Evolutionary conservation across 2,888 invertebrate genomes (phyloP), one percentile per base, ranked within the genome.

Genomic region (Mylabris sibirica): DNA sequence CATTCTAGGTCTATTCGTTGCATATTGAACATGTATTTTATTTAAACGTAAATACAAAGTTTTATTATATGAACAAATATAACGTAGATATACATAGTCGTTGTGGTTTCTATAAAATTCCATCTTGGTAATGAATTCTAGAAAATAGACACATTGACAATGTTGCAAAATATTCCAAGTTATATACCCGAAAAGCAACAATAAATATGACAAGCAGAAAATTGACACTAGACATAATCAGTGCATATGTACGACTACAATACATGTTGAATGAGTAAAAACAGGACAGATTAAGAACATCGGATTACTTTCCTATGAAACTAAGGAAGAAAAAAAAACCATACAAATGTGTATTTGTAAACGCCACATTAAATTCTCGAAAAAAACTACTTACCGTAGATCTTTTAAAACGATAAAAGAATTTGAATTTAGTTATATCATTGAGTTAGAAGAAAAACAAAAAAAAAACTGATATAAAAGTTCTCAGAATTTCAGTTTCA

Each of bases 21-120:
- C 77, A 79, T 79, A 76, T 79, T 77, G 77, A 79, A 69, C 66
- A 44, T 14, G 35, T 35, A 35, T 11, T 12, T 5, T 3, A n/a
- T 5, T 4, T 44, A 6, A n/a, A 44, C 12, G n/a, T n/a, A 44
- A 44, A 44, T 6, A 44, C n/a, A n/a, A 44, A 44, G 70, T 57
- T 64, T 30, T 30, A 30, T 30, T 35, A 35, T 49, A 20, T 44
- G 41, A 4, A 17, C 14, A 41, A n/a, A 3, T 3, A n/a, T n/a
- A 20, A 49, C 49, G 17, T 4, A 41, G 12, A 41, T n/a, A 41
- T n/a, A 1, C 6, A 5, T n/a, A 20, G 44, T 49, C 20, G 9
- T 49, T 20, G 4, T 44, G 4, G n/a, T 17, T 30, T 30, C 8
- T 6, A 30, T 30, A 30, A 44, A 44, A n/a, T 44, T 44, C 12